Base-by-base conservation (phyloP, 2,888 invertebrate genomes). In the Thymelicus lineola region DNA sequence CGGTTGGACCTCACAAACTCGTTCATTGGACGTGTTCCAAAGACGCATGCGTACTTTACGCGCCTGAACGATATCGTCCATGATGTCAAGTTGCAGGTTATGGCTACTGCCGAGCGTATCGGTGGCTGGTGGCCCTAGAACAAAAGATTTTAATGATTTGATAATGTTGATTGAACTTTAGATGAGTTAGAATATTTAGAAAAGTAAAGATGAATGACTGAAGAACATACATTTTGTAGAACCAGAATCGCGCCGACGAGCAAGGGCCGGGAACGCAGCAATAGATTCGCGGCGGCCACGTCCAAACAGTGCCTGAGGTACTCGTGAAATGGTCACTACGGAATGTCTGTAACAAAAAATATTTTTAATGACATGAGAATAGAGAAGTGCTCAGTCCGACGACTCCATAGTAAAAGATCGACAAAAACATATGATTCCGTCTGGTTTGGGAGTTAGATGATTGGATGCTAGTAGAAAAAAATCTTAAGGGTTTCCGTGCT, bases 1-100 rank as follows among this genome's bases (percentile, higher is more conserved):
- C 0, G 97, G 96, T 81, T 97, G 97, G 35, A 97, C 96, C 85
- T 97, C 97, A 83, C 97, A 97, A 12, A 97, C 96, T 68, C 95
- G 95, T 85, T 97, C 96, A 80, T 95, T 97, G 72, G 97, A 96
- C 1, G 97, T 97, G 74, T 96, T 97, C 97, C 97, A 97, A 81
- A 97, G 95, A 81, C 97, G 97, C 95, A 97, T 96, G 72, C 97
- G 95, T 0, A 97, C 95, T 94, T 97, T 97, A 63, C 97, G 95
- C 14, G 97, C 96, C 80, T 96, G 96, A 14, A 97, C 96, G 73
- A 97, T 97, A 82, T 97, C 97, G 79, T 97, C 97, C 97, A 97
- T 97, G 76, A 97, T 97, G 82, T 97, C 97, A 78, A 97, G 89
- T 83, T 97, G 97, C 7, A 97, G 93, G 82, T 97, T 97, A 85